phyloP scores from a whole-genome alignment of 92 coral and sea anemone genomes.

The Actinernus sp. region DNA sequence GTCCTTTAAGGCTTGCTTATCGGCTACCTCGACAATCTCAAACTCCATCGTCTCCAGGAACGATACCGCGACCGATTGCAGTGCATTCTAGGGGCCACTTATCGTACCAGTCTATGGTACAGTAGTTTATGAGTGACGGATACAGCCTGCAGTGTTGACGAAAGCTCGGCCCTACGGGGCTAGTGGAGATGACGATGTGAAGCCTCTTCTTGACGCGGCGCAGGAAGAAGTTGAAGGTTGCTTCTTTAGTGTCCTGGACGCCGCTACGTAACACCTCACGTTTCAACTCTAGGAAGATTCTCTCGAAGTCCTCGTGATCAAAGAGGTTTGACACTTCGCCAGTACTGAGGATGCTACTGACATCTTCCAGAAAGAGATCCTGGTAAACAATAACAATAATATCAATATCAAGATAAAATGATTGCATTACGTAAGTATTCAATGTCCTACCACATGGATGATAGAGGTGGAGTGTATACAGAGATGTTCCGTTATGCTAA shows the following conservation, averaged over 20 bases:
- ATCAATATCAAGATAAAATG: no score
- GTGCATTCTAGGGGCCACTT: conserved; percentile 95
- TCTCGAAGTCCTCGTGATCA: conserved; percentile 86
- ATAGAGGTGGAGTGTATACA: no score
- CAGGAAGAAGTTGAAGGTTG: conserved; percentile 85
- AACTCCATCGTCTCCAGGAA: conserved; percentile 76
- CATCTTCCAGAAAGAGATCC: conserved; percentile 94
- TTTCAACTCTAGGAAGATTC: conserved; percentile 71
- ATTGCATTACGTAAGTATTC: no score
- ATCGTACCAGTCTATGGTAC: conserved; percentile 97
- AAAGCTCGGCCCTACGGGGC: conserved; percentile 89
- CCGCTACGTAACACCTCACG: conserved; percentile 71
- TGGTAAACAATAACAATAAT: conserved; percentile 26
- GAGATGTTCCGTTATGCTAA: no score
- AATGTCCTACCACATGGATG: no score
- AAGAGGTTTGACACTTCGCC: conserved; percentile 83
- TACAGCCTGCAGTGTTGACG: conserved; percentile 91
- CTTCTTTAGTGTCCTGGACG: conserved; percentile 74
- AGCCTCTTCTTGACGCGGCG: conserved; percentile 84
- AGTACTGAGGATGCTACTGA: conserved; percentile 76
- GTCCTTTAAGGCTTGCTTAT: conserved; percentile 24
- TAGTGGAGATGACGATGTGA: conserved; percentile 89
- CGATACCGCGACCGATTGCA: conserved; percentile 84
- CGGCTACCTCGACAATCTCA: conserved; percentile 34
- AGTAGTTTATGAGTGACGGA: conserved; percentile 92